These are phyloP conservation scores for Psilopogon haemacephalus DNA, from an alignment of 2,113 vertebrate species.

Conservation along the genomic window DNA sequence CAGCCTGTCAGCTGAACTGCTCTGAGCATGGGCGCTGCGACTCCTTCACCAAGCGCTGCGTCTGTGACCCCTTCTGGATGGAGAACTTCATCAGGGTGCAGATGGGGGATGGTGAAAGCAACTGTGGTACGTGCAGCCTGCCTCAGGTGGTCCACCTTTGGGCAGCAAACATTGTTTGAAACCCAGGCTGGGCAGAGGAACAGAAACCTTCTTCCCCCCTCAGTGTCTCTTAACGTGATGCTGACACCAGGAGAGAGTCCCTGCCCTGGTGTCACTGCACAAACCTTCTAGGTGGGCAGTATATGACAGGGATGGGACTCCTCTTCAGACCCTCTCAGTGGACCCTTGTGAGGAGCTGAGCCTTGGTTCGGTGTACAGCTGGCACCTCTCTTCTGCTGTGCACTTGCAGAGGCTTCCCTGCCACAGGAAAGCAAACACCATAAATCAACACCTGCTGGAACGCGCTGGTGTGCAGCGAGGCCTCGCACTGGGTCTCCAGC, in stretches of 20 bases:
- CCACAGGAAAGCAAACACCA: neutral
- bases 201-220: neutral
- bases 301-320: neutral
- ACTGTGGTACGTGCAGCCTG: slow-evolving; percentile 83
- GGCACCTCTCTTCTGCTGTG: neutral
- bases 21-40: slow-evolving; percentile 93
- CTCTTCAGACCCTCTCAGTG: neutral
- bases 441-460: accelerated
- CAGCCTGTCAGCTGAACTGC: slow-evolving; percentile 97
- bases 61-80: slow-evolving; percentile 99
- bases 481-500: accelerated
- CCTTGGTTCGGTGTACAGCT: neutral
- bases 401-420: neutral
- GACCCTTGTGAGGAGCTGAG: neutral
- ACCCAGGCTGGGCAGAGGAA: neutral
- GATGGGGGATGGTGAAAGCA: slow-evolving; percentile 90
- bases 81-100: slow-evolving; percentile 92
- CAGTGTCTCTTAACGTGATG: accelerated
- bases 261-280: neutral
- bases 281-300: neutral
- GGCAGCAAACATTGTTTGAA: neutral
- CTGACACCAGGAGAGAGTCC: neutral
- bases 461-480: neutral
- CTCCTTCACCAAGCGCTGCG: slow-evolving; percentile 89
- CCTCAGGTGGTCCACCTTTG: neutral